These are phyloP conservation scores for Eptatretus burgeri DNA, from an alignment of 2,113 vertebrate genomes.

Conservation along the genomic window DNA sequence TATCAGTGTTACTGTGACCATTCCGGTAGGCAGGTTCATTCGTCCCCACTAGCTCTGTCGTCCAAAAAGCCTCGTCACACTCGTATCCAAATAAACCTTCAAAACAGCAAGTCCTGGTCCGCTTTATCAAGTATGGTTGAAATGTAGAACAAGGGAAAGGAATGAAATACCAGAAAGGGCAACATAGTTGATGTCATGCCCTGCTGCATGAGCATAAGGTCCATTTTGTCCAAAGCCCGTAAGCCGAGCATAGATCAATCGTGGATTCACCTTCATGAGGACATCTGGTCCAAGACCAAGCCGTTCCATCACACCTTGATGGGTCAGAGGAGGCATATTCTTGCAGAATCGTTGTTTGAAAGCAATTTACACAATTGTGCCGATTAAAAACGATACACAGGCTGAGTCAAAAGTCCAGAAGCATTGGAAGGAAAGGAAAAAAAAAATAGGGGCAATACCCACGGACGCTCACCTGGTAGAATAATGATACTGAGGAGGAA, in stretches of 20 bases:
- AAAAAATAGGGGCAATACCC: not conserved
- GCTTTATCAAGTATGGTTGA: no score
- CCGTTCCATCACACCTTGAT: constrained; percentile 65
- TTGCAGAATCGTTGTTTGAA: not conserved
- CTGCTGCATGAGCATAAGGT: constrained; percentile 24
- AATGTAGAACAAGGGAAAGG: no score
- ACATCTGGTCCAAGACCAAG: constrained; percentile 45
- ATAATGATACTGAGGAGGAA: no score
- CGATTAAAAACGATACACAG: not conserved
- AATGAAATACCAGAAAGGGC: constrained; percentile 41
- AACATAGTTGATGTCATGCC: constrained; percentile 81
- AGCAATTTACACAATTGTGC: not conserved
- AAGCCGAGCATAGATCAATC: constrained; percentile 56
- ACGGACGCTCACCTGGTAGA: no score
- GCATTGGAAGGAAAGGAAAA: not conserved
- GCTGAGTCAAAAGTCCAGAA: no score
- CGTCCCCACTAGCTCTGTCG: no score
- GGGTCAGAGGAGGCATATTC: not conserved
- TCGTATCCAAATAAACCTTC: no score
- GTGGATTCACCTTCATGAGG: constrained; percentile 36
- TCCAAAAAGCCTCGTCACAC: no score
- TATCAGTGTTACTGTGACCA: no score
- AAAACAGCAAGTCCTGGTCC: no score
- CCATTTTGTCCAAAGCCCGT: constrained; percentile 67
- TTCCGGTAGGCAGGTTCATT: no score